Evolutionary conservation across 2,888 invertebrate species (phyloP).

Genomic region (Phanerotoma sp.): DNA sequence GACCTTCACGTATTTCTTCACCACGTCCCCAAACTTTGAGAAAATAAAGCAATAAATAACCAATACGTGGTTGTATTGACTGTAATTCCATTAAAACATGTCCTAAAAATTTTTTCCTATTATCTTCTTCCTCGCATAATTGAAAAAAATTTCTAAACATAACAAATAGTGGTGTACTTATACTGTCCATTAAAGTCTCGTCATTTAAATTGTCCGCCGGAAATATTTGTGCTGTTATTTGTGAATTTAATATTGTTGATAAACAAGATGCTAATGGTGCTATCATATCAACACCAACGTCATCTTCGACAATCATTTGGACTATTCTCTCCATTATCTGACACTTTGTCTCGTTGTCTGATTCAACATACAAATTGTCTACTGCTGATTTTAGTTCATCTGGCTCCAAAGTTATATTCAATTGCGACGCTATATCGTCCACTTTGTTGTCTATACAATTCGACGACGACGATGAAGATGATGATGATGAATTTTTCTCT

Average conservation of each 20-base stretch:
- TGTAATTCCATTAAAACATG: constrained; percentile 75
- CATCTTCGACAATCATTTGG: constrained; percentile 64
- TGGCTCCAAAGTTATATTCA: constrained; percentile 50
- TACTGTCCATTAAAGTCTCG: constrained; percentile 70
- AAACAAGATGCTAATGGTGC: constrained; percentile 63
- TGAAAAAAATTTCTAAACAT: constrained; percentile 82
- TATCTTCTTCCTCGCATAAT: constrained; percentile 69
- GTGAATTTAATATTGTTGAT: constrained; percentile 61
- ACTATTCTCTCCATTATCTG: constrained; percentile 67
- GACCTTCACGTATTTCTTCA: constrained; percentile 59
- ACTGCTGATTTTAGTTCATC: constrained; percentile 63
- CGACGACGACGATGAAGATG: constrained; percentile 9
- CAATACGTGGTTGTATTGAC: constrained; percentile 69
- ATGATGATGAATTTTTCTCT: constrained; percentile 40
- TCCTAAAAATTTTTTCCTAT: constrained; percentile 75
- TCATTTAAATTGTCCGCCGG: constrained; percentile 63
- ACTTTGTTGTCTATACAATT: constrained; percentile 49
- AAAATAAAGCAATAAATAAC: constrained; percentile 87
- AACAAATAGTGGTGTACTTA: constrained; percentile 82
- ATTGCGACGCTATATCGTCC: constrained; percentile 47
- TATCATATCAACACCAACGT: constrained; percentile 65
- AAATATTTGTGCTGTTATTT: constrained; percentile 60
- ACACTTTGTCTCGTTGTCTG: constrained; percentile 63
- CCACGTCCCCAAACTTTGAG: constrained; percentile 73
- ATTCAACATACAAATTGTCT: constrained; percentile 63